Conservation (phyloP, 2,797 vertebrate species). For the Xenops minutus region DNA sequence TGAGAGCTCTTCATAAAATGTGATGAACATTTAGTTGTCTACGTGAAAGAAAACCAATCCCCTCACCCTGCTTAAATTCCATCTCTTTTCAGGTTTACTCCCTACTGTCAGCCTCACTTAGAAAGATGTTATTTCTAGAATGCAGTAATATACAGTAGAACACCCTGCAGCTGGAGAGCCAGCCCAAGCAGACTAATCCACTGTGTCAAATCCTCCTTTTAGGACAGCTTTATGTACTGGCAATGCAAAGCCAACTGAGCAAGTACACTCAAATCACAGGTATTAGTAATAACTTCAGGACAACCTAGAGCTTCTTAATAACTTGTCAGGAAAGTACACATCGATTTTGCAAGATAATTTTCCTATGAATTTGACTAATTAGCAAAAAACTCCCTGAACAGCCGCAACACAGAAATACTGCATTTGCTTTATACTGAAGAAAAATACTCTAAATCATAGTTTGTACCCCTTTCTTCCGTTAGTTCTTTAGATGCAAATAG, state of each 20-base stretch:
- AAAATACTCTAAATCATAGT: neutral
- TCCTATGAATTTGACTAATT: neutral
- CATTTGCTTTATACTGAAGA: neutral
- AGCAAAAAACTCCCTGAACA: neutral
- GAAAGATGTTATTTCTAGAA: neutral
- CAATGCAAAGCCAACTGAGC: neutral
- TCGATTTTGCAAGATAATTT: neutral
- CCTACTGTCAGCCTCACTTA: neutral
- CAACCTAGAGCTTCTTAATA: neutral
- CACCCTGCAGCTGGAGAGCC: neutral
- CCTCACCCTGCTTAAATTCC: neutral
- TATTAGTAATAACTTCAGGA: neutral
- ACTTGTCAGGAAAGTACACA: neutral
- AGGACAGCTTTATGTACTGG: neutral
- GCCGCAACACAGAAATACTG: neutral
- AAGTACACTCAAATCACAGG: neutral
- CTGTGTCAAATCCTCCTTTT: neutral
- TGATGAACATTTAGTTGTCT: neutral
- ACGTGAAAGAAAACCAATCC: neutral
- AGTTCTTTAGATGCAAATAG: neutral
- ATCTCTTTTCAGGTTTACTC: neutral
- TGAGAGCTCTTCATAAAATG: neutral
- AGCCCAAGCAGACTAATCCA: neutral
- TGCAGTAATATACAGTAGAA: neutral
- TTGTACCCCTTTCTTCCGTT: neutral